Evolutionary conservation across 1,140 invertebrate genomes (phyloP), one percentile per base, ranked within the genome.

Genomic region (Goniozus legneri): DNA sequence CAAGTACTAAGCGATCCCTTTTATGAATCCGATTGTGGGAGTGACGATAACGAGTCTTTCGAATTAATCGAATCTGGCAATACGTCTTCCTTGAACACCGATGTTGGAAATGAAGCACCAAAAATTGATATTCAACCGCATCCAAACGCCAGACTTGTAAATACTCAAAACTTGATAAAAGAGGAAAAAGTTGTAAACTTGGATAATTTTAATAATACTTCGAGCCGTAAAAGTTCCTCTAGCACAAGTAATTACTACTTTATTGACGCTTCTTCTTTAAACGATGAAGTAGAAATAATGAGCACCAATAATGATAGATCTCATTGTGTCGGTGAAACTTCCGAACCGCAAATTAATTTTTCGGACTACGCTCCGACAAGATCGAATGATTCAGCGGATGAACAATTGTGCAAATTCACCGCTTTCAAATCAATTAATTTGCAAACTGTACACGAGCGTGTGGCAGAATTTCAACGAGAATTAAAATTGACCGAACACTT

Each of bases 191-290:
- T 6, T 27, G 24, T 10, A 27, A 27, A 27, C 4, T 27, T 27
- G 24, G 24, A 6, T 10, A 27, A 6, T 27, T 27, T 27, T 10
- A 27, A 44, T 13, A 40, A 71, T 19, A 8, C 27, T 7, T 31
- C 8, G 16, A 21, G 46, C 3, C 55, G 50, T 24, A 63, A 54
- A 30, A 58, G 50, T 50, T 74, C 54, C 52, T 68, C 39, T 44
- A 75, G 33, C 54, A 64, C 42, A 0, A 76, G 67, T 8, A 77
- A 69, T 52, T 77, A 74, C 50, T 87, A 83, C 65, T 88, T 88
- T 57, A 88, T 88, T 45, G 86, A 88, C 67, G 86, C 86, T 18
- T 83, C 86, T 1, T 84, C 79, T 56, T 68, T 88, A 19, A 80
- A 79, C 8, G 86, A 88, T 58, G 86, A 88, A 62, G 69, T 75